Percentiles rank a stretch among this genome's conserved stretches.
Conservation (phyloP, 2,797 vertebrate genomes). For the Phalanger gymnotis region DNA sequence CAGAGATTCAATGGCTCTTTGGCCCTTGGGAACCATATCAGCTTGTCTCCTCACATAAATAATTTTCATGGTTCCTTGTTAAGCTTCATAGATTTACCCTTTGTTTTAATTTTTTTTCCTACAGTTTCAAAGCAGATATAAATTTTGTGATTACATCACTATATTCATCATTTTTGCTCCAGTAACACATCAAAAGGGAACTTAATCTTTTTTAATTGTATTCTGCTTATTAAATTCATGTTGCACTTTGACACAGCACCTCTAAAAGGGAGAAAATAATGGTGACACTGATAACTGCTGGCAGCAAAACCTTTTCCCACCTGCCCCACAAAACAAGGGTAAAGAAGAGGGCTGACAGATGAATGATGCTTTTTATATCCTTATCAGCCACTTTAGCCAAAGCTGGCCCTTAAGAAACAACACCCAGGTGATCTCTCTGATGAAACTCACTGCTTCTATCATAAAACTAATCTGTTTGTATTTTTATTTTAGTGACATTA, state of each 20-base stretch:
- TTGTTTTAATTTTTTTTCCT: slow-evolving; percentile 56
- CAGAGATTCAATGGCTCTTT: slow-evolving; percentile 24
- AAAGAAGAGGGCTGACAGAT: neutral
- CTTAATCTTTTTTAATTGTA: slow-evolving; percentile 45
- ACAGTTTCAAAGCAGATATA: slow-evolving; percentile 44
- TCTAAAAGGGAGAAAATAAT: slow-evolving; percentile 47
- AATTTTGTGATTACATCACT: slow-evolving; percentile 42
- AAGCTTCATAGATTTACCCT: slow-evolving; percentile 48
- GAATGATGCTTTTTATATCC: slow-evolving; percentile 1
- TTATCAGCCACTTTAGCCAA: neutral
- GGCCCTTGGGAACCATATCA: slow-evolving; percentile 22
- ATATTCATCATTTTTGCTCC: slow-evolving; percentile 6
- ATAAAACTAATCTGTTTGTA: slow-evolving; percentile 55
- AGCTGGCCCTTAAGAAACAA: neutral
- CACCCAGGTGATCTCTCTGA: neutral
- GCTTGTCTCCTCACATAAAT: slow-evolving; percentile 35
- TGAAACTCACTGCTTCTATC: neutral
- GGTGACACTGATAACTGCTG: slow-evolving; percentile 4
- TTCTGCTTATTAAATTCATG: slow-evolving; percentile 28
- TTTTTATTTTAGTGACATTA: slow-evolving; percentile 89
- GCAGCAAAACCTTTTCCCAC: slow-evolving; percentile 28
- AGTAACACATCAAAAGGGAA: neutral
- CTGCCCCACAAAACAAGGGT: slow-evolving; percentile 13
- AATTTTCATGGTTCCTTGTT: slow-evolving; percentile 39
- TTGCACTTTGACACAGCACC: slow-evolving; percentile 49